These are phyloP conservation scores for Drosophila tripunctata DNA, from an alignment of 2,888 invertebrate genomes.

Conservation along the genomic window DNA sequence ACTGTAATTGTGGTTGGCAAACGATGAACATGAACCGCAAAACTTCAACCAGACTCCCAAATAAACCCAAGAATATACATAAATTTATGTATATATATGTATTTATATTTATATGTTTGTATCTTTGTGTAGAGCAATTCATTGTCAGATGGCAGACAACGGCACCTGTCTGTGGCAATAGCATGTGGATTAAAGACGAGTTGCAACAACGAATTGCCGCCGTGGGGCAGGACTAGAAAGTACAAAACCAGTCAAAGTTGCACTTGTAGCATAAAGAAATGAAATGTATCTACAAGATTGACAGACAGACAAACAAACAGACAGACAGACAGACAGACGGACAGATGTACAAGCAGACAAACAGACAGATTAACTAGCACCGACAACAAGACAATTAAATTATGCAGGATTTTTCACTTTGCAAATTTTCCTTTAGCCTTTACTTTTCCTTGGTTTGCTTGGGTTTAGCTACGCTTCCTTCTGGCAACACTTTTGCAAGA, in stretches of 20 bases:
- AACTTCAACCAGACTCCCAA: slow-evolving; percentile 23
- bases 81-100: not conserved
- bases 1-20: slow-evolving; percentile 54
- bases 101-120: not conserved
- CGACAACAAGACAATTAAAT: slow-evolving; percentile 72
- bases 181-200: slow-evolving; percentile 54
- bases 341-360: slow-evolving; percentile 9
- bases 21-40: slow-evolving; percentile 54
- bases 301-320: slow-evolving; percentile 2
- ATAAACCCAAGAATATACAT: not conserved
- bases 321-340: not conserved
- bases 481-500: slow-evolving; percentile 25
- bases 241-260: slow-evolving; percentile 17
- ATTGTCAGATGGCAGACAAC: slow-evolving; percentile 8
- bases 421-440: slow-evolving; percentile 5
- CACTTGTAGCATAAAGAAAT: slow-evolving; percentile 14
- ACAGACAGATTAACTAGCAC: slow-evolving; percentile 37
- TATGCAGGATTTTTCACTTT: slow-evolving; percentile 66
- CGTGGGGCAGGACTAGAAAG: slow-evolving; percentile 37
- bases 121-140: not conserved
- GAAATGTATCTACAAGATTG: slow-evolving; percentile 20
- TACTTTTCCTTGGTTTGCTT: not conserved
- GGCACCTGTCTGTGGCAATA: slow-evolving; percentile 42
- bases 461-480: not conserved
- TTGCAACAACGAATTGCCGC: slow-evolving; percentile 46